phyloP scores from a whole-genome alignment of 2,113 vertebrate genomes.

The Chascanopsetta lugubris region DNA sequence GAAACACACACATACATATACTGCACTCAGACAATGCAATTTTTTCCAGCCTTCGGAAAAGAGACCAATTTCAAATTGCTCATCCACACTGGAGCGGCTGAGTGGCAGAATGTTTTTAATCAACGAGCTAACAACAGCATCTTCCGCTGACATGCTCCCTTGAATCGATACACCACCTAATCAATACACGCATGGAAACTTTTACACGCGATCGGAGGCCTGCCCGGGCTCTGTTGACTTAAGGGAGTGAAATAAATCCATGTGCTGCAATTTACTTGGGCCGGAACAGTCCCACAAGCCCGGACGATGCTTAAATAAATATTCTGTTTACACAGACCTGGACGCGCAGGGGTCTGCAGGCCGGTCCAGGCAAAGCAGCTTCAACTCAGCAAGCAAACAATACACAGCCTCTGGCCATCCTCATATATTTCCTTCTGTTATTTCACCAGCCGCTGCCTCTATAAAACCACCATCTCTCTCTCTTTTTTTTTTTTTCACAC shows the following conservation, averaged over 20 bases:
- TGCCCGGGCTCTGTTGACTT: conserved; percentile 6
- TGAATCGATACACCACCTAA: conserved; percentile 51
- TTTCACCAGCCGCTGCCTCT: conserved; percentile 51
- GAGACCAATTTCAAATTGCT: conserved; percentile 57
- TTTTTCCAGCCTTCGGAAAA: conserved; percentile 41
- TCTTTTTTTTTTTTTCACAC: no score
- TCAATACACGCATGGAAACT: conserved; percentile 55
- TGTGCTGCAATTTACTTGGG: conserved; percentile 39
- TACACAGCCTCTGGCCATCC: conserved; percentile 62
- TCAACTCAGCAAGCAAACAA: conserved; percentile 66
- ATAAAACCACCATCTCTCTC: conserved; percentile 35
- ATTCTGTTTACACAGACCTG: conserved; percentile 71
- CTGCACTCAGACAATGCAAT: conserved; percentile 45
- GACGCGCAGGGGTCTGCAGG: conserved; percentile 63
- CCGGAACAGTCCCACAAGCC: conserved; percentile 49
- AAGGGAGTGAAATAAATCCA: conserved; percentile 51
- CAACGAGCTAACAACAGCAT: conserved; percentile 52
- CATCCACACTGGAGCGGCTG: conserved; percentile 42
- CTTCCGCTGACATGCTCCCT: conserved; percentile 54
- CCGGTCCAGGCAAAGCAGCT: conserved; percentile 65
- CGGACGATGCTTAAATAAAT: conserved; percentile 68
- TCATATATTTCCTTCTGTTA: conserved; percentile 57
- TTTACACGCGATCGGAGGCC: conserved; percentile 45
- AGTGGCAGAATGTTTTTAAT: conserved; percentile 61
- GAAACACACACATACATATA: conserved; percentile 33